Base-by-base conservation (phyloP, 2,113 vertebrate species). In the Callocephalon fimbriatum region DNA sequence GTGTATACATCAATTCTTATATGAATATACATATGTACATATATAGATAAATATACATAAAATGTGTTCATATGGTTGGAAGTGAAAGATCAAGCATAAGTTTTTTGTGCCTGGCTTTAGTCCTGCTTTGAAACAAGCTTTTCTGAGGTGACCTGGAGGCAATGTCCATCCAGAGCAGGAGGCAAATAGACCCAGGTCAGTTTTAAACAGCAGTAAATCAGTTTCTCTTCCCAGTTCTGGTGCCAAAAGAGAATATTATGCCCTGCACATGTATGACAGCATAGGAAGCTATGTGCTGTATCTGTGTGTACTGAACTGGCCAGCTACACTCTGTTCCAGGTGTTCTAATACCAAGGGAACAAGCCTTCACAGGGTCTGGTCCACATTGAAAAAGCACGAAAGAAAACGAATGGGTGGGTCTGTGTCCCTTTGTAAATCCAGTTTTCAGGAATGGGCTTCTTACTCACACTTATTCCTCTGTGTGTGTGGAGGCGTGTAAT, bases 251-350 rank as follows among this genome's bases (percentile, higher is more conserved):
- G 32, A 50, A 17, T n/a, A 17, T 7, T 6, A 20, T 76, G 32
- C 63, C 32, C 21, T 58, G 31, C 48, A 35, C 17, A 6, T 32
- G 15, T 0, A 0, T 35, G 45, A 40, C 25, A 71, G 25, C 1
- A 0, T 20, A 47, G 53, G 22, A 50, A 58, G 45, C 20, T 29
- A 1, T 0, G 0, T 76, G 42, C 15, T 90, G 2, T 44, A 35
- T 56, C 61, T 75, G 8, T 2, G 0, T 61, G 59, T 26, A 31
- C 38, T 42, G 72, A 66, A 22, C 15, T 65, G 37, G 26, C 23
- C 77, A 56, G 14, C 75, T 44, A 77, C 76, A 38, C 29, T 19
- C 29, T 81, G 61, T 27, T 63, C 42, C 59, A 67, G 59, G 15
- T 50, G 29, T 62, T 61, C 27, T 48, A 14, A 29, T 4, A 4